A percentile compares a stretch with the other conserved stretches of the same genome.
phyloP scores from a whole-genome alignment of 2,888 invertebrate species.

The Chloroclystis v-ata region DNA sequence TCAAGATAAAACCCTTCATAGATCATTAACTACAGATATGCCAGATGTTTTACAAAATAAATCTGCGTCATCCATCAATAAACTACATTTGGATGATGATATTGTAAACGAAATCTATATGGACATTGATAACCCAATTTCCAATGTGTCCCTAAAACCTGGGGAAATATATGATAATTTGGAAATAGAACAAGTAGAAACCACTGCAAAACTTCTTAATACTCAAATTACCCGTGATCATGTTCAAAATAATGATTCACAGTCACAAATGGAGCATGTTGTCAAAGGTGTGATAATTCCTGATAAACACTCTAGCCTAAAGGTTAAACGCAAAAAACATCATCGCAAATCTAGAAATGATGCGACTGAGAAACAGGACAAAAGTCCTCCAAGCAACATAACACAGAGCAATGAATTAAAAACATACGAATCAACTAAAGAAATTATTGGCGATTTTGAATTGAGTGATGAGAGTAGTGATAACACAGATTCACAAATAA shows the following conservation, averaged over 20 bases:
- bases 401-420: slow-evolving; percentile 6
- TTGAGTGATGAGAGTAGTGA: slow-evolving; percentile 64
- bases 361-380: slow-evolving; percentile 1
- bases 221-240: slow-evolving; percentile 9
- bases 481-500: slow-evolving; percentile 24
- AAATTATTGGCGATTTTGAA: slow-evolving; percentile 58
- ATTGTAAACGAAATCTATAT: slow-evolving; percentile 40
- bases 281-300: not conserved
- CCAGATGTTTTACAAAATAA: slow-evolving; percentile 5
- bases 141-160: slow-evolving; percentile 41
- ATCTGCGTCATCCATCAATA: not conserved
- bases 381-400: not conserved
- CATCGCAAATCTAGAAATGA: too few species aligned
- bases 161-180: slow-evolving; percentile 37
- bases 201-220: slow-evolving; percentile 4
- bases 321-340: not conserved
- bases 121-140: slow-evolving; percentile 41
- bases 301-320: slow-evolving; percentile 6
- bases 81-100: slow-evolving; percentile 6
- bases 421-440: slow-evolving; percentile 26
- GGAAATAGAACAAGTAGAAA: slow-evolving; percentile 13
- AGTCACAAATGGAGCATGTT: too few species aligned
- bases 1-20: not conserved
- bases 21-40: slow-evolving; percentile 1
- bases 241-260: too few species aligned